Evolutionary conservation across 2,888 invertebrate genomes (phyloP), one percentile per base, ranked within the genome.

Genomic region (Melinaea menophilus): DNA sequence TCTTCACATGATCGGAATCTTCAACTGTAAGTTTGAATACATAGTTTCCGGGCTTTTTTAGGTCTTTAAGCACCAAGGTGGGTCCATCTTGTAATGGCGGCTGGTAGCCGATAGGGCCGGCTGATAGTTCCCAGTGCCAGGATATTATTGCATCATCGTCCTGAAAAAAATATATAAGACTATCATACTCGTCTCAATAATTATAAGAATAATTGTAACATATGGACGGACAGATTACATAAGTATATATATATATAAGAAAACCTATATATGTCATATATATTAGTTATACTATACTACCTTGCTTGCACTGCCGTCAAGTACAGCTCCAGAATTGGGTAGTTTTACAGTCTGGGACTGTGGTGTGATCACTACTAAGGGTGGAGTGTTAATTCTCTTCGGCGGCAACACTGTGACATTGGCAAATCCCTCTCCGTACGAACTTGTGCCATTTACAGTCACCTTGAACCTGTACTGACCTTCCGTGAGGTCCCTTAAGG

Each of bases 71-170:
- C 69, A 96, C 95, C 12, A 98, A 88, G 0, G 97, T 98, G 2
- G 96, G 94, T 0, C 94, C 94, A 70, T 97, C 96, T 67, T 94
- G 92, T 37, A 96, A 83, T 59, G 94, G 94, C 0, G 97, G 95
- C 75, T 96, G 95, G 84, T 97, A 97, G 31, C 96, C 96, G 66
- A 95, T 92, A 0, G 98, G 98, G 0, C 97, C 97, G 62, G 95
- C 94, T 46, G 96, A 95, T 45, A 97, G 89, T 82, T 98, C 98
- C 98, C 98, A 99, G 78, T 96, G 96, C 94, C 96, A 98, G 0
- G 94, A 94, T 71, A 95, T 93, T 68, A 98, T 96, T 66, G 94
- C 94, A 77, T 96, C 96, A 77, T 98, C 98, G 72, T 96, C 95
- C 79, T 92, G 65, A 41, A 58, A 56, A 33, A 46, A 47, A 58